Base-by-base conservation (phyloP, 2,113 vertebrate species). In the Embiotoca jacksoni region DNA sequence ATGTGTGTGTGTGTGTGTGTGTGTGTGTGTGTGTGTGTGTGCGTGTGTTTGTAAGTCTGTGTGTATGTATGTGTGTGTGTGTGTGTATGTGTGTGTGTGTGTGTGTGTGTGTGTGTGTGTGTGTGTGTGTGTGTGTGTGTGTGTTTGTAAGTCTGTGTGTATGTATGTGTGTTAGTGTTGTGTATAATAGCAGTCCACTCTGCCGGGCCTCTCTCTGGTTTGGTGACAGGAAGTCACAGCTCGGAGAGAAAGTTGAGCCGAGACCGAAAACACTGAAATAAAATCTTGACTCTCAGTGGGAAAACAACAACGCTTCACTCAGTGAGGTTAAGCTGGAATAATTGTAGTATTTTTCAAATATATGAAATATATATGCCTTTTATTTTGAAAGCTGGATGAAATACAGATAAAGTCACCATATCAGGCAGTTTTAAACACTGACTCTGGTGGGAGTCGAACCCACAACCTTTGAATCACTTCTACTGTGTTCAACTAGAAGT, bases 151-250 rank as follows among this genome's bases (percentile, higher is more conserved):
- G n/a, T n/a, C n/a, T n/a, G 44, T 46, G 44, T 46, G 23, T 23
- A 23, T 23, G 23, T 23, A 23, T 23, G 37, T 56, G 50, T 69
- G 66, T 44, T 8, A 57, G 5, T 58, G 68, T 39, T 57, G 63
- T 37, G 23, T 72, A 32, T 78, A 60, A 79, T 53, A 54, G 61
- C 64, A 41, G 66, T 56, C 41, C 23, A 30, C 32, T 35, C 46
- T 68, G 74, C 47, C 32, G 6, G 54, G 70, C 65, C 56, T 72
- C 60, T 53, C 37, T 82, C 50, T 72, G 71, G 49, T 61, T 74
- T 63, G 75, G 50, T 60, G 76, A 84, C 81, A 85, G 87, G 89
- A 89, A 91, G 87, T 90, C 74, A 80, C 84, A 81, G 78, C 80
- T 88, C 69, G 1, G 47, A 50, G 50, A 39, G 70, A 78, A 84